Percentiles rank a stretch among this genome's conserved stretches.
These are phyloP conservation scores for Temnothorax nylanderi DNA, from an alignment of 1,140 invertebrate genomes.

Conservation along the genomic window DNA sequence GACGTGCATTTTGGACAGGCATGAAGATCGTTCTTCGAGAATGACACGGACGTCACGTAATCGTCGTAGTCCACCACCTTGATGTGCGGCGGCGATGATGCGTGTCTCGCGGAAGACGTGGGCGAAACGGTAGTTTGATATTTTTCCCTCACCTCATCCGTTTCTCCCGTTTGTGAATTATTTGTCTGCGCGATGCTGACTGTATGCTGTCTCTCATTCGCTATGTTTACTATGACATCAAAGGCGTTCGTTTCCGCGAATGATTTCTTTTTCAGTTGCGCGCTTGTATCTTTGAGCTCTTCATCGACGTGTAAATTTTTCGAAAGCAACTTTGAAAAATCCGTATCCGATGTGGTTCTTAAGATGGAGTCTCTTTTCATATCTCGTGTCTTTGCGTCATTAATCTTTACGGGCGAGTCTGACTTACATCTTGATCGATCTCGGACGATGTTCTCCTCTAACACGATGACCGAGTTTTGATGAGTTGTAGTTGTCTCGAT, in stretches of 20 bases:
- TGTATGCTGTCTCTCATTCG: neutral
- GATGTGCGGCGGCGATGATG: conserved; percentile 60
- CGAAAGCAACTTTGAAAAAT: neutral
- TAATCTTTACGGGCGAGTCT: neutral
- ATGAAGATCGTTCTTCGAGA: conserved; percentile 53
- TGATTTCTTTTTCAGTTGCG: neutral
- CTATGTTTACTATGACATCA: conserved; percentile 4
- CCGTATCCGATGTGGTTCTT: neutral
- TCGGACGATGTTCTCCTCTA: conserved; percentile 12
- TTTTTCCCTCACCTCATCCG: neutral
- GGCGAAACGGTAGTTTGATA: neutral
- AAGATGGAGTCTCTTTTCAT: neutral
- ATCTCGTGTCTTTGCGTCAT: neutral
- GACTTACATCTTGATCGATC: conserved; percentile 24
- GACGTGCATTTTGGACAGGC: conserved; percentile 77
- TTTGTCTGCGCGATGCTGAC: conserved; percentile 18
- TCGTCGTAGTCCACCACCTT: conserved; percentile 70
- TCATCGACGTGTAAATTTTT: neutral
- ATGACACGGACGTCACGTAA: conserved; percentile 36
- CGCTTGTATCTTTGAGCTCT: neutral
- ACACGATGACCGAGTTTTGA: neutral
- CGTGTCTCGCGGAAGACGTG: neutral
- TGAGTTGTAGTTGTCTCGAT: neutral
- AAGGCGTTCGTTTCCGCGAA: neutral
- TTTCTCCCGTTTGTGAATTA: conserved; percentile 22